Evolutionary conservation across 2,113 vertebrate species (phyloP).

Genomic region (Cynopterus brachyotis): DNA sequence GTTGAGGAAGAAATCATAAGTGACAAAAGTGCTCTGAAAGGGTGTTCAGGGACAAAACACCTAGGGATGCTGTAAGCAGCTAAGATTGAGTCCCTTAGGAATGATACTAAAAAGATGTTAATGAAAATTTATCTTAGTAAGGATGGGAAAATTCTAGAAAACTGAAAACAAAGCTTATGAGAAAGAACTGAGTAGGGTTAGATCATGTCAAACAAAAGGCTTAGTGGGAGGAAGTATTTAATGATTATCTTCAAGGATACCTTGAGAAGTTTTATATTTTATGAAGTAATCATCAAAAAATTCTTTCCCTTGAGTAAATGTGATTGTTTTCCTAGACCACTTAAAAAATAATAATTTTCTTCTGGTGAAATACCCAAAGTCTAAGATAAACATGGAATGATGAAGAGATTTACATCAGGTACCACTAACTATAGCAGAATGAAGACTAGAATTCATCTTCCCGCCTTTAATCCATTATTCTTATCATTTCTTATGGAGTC

Average conservation of each 20-base stretch:
- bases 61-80: background rate
- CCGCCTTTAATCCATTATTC: background rate
- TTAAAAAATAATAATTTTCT: background rate
- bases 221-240: background rate
- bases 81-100: slow-evolving; percentile 12
- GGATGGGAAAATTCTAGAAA: slow-evolving; percentile 26
- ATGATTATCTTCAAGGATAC: slow-evolving; percentile 20
- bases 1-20: background rate
- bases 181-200: background rate
- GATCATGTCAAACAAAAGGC: background rate
- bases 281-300: background rate
- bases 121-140: background rate
- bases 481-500: background rate
- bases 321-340: background rate
- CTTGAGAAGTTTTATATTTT: slow-evolving; percentile 23
- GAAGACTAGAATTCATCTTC: background rate
- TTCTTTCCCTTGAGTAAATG: background rate
- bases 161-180: slow-evolving; percentile 10
- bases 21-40: background rate
- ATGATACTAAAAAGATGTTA: slow-evolving; percentile 37
- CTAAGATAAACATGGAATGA: background rate
- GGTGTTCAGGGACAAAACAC: background rate
- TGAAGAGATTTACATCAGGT: background rate
- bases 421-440: background rate
- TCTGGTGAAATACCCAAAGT: background rate